Conservation (phyloP, 2,888 invertebrate species). For the Acleris holmiana region DNA sequence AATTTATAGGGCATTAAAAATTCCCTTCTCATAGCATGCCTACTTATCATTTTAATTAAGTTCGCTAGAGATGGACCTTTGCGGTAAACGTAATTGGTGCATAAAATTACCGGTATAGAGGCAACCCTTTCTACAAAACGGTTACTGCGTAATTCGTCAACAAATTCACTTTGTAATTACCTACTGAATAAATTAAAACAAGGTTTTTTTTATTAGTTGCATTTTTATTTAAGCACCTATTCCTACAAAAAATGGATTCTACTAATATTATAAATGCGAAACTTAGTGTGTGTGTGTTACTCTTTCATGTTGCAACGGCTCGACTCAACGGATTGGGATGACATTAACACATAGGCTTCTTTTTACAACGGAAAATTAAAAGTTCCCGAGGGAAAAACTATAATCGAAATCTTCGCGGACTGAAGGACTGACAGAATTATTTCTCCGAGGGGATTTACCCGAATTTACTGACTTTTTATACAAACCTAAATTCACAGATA, state of each 20-base stretch:
- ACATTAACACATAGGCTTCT: too few relatives aligned
- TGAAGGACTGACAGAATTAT: too few relatives aligned
- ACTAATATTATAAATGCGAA: too few relatives aligned
- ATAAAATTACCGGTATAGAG: slow-evolving; percentile 33
- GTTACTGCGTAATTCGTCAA: slow-evolving; percentile 47
- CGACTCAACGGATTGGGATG: too few relatives aligned
- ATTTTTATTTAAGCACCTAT: too few relatives aligned
- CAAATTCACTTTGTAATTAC: slow-evolving; percentile 46
- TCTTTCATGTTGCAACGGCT: too few relatives aligned
- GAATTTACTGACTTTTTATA: slow-evolving; percentile 1
- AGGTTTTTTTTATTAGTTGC: too few relatives aligned
- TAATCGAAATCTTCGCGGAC: too few relatives aligned
- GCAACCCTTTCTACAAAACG: slow-evolving; percentile 18
- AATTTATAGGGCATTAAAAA: slow-evolving; percentile 43
- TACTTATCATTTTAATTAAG: slow-evolving; percentile 44
- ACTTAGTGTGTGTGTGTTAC: too few relatives aligned
- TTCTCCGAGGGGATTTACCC: background rate
- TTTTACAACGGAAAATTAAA: too few relatives aligned
- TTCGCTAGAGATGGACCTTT: slow-evolving; percentile 40
- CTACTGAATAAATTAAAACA: slow-evolving; percentile 11
- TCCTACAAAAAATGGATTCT: too few relatives aligned
- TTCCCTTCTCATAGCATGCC: slow-evolving; percentile 36
- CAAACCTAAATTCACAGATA: slow-evolving; percentile 58
- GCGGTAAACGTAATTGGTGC: slow-evolving; percentile 37
- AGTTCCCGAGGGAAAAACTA: too few relatives aligned